Evolutionary conservation across 2,113 vertebrate genomes (phyloP).

Genomic region (Elachura formosa): DNA sequence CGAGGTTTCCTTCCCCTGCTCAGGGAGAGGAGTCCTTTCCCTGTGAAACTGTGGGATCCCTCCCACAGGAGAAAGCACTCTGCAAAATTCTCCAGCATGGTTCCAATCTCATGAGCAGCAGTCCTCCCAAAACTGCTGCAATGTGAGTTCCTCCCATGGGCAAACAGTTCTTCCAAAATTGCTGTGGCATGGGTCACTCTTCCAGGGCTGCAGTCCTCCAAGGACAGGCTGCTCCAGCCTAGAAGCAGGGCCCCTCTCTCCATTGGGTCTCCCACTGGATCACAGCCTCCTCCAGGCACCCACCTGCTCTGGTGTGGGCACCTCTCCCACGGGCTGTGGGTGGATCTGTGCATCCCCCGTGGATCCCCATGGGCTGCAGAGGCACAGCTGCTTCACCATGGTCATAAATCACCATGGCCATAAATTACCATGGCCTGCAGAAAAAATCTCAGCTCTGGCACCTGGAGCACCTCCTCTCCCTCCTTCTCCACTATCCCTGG

Average conservation of each 20-base stretch:
- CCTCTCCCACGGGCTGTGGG: neutral
- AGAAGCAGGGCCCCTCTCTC: neutral
- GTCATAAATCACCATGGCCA: no score
- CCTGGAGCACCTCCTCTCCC: neutral
- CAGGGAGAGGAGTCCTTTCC: neutral
- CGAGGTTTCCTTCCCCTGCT: neutral
- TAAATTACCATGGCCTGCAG: rapidly evolving
- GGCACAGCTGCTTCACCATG: neutral
- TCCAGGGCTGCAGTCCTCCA: neutral
- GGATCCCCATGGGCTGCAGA: neutral
- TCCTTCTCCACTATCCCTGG: neutral
- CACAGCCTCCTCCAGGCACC: neutral
- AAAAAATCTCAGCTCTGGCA: rapidly evolving
- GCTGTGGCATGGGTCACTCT: rapidly evolving
- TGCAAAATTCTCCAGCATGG: rapidly evolving
- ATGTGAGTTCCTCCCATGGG: rapidly evolving
- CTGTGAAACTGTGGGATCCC: rapidly evolving
- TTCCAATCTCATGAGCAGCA: neutral
- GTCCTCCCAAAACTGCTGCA: neutral
- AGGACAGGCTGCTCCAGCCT: neutral
- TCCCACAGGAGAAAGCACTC: neutral
- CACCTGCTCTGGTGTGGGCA: rapidly evolving
- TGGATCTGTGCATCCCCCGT: neutral
- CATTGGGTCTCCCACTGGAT: neutral
- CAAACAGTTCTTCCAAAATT: neutral